These are phyloP conservation scores for Nerophis lumbriciformis DNA, from an alignment of 2,113 vertebrate species.

Conservation along the genomic window DNA sequence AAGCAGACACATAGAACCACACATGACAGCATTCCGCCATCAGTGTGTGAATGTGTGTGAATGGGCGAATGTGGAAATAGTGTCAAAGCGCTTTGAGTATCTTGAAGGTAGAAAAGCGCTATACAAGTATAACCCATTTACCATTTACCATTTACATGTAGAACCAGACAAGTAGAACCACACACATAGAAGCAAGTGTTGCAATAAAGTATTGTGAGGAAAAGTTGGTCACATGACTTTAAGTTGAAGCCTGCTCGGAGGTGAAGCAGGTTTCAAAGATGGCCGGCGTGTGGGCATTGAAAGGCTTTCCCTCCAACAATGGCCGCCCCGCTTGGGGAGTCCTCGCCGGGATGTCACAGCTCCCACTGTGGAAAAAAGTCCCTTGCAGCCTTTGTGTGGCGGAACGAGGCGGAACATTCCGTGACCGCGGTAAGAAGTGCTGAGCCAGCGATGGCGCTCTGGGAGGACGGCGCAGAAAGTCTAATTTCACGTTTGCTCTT, in stretches of 20 bases:
- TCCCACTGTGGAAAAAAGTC: slow-evolving; percentile 14
- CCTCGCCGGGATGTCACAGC: not conserved
- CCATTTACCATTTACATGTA: too few species aligned
- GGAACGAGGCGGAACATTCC: slow-evolving; percentile 39
- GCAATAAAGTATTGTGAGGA: too few species aligned
- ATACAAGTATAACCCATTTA: too few species aligned
- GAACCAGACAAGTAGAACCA: too few species aligned
- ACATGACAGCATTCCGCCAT: too few species aligned
- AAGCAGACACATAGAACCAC: too few species aligned
- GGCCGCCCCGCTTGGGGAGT: not conserved
- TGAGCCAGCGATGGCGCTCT: slow-evolving; percentile 55
- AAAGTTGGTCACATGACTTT: not conserved
- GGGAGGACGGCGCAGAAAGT: slow-evolving; percentile 36
- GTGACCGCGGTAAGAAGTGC: slow-evolving; percentile 52
- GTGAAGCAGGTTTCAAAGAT: not conserved
- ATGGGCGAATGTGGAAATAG: too few species aligned
- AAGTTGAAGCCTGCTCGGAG: not conserved
- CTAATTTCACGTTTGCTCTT: slow-evolving; percentile 1
- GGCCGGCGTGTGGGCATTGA: not conserved
- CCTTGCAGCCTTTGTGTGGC: slow-evolving; percentile 8
- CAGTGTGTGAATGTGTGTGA: too few species aligned
- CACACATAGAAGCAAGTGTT: too few species aligned
- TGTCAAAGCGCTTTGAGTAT: too few species aligned
- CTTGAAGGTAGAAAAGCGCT: too few species aligned
- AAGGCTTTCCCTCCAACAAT: slow-evolving; percentile 22